These are phyloP conservation scores for Sesia apiformis DNA, from an alignment of 2,888 invertebrate species.

Conservation along the genomic window DNA sequence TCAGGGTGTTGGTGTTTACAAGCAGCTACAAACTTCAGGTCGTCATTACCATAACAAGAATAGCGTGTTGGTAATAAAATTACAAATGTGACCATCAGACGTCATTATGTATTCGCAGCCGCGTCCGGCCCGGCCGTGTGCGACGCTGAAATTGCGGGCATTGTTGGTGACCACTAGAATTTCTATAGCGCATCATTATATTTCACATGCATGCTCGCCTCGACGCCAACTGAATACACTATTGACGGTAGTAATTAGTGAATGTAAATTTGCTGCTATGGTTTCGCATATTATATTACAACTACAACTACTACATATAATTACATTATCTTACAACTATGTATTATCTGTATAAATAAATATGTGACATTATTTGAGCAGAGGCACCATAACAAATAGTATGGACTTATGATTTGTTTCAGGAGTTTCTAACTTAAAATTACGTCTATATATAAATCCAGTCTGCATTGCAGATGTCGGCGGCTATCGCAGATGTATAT, in stretches of 20 bases:
- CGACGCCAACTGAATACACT: neutral
- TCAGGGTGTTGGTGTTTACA: neutral
- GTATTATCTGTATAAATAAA: no score
- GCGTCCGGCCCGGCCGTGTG: conserved; percentile 33
- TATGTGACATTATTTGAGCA: no score
- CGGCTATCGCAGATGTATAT: no score
- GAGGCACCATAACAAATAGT: no score
- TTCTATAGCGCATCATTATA: conserved; percentile 3
- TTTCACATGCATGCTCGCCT: conserved; percentile 4
- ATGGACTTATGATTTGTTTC: no score
- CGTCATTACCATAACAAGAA: conserved; percentile 48
- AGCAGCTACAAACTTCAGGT: conserved; percentile 22
- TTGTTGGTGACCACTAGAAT: conserved; percentile 14
- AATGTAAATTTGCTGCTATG: neutral
- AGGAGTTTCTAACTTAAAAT: no score
- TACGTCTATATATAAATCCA: no score
- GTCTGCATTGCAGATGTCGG: no score
- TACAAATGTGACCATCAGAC: conserved; percentile 50
- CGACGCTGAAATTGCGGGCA: conserved; percentile 30
- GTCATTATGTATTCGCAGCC: conserved; percentile 51
- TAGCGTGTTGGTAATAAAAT: conserved; percentile 46
- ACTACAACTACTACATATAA: no score
- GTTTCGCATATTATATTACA: no score
- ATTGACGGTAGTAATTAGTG: neutral
- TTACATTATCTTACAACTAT: no score